Base-by-base conservation (phyloP, 2,888 invertebrate genomes). In the Meloe dianella region DNA sequence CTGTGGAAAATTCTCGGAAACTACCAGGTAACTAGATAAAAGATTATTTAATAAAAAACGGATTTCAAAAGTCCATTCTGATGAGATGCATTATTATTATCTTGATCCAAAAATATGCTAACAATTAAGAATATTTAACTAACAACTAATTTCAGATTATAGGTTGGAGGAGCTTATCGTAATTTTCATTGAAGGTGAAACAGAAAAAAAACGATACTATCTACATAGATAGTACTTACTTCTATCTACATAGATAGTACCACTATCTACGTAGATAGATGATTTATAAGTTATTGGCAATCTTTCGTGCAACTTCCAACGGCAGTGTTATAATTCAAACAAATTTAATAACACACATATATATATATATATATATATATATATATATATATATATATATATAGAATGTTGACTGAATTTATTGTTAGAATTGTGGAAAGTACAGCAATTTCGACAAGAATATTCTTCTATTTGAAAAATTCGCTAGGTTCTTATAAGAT, bases 291-390 rank as follows among this genome's bases (percentile, higher is more conserved):
- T 54, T 54, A 54, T 54, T 54, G 24, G 54, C 54, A 54, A 54
- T 54, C 22, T 22, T 54, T 24, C 12, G 12, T 20, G 20, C 47
- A 47, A 20, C 17, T 47, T 22, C 47, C 8, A 17, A 47, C 20
- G 47, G 20, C 47, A 54, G 1, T 47, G 47, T 47, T 47, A 47
- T 54, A 24, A 54, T 54, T 54, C 54, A 54, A 54, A 54, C 22
- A 22, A 24, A 54, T 54, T 54, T 54, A 54, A 54, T 54, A 47
- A 20, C 10, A 20, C 20, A 47, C 22, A 20, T 47, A 38, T 30
- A 5, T n/a, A n/a, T n/a, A n/a, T n/a, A n/a, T n/a, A n/a, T n/a
- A n/a, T n/a, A n/a, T n/a, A n/a, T n/a, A n/a, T n/a, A n/a, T n/a
- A n/a, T n/a, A n/a, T n/a, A n/a, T n/a, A n/a, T n/a, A n/a, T n/a